A percentile compares a stretch with the other conserved stretches of the same genome.
phyloP scores from a whole-genome alignment of 2,888 invertebrate genomes.

The Druceiella hillmani region DNA sequence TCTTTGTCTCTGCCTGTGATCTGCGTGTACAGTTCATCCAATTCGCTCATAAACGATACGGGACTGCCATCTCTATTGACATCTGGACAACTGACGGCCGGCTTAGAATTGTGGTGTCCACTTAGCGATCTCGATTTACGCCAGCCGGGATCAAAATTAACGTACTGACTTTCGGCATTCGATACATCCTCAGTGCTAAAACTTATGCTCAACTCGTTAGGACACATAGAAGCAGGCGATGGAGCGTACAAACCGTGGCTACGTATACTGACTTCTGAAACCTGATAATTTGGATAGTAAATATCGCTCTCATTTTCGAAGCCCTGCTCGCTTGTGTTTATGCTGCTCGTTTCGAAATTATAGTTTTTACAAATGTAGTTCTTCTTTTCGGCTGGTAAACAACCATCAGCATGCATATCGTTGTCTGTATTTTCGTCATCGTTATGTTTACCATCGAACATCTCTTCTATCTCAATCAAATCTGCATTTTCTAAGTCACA shows the following conservation, averaged over 20 bases:
- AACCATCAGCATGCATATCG: neutral
- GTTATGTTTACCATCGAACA: slow-evolving; percentile 32
- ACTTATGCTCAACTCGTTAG: slow-evolving; percentile 38
- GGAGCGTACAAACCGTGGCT: slow-evolving; percentile 60
- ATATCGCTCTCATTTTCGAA: slow-evolving; percentile 58
- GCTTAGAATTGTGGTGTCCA: slow-evolving; percentile 41
- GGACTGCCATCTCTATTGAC: slow-evolving; percentile 41
- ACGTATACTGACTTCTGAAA: slow-evolving; percentile 59
- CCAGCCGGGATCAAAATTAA: slow-evolving; percentile 54
- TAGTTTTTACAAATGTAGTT: slow-evolving; percentile 41
- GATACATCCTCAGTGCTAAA: slow-evolving; percentile 49
- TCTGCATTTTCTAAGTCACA: slow-evolving; percentile 31
- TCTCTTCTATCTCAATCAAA: slow-evolving; percentile 32
- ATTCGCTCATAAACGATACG: slow-evolving; percentile 48
- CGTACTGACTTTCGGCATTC: slow-evolving; percentile 45
- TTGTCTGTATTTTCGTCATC: slow-evolving; percentile 25
- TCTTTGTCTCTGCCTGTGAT: slow-evolving; percentile 50
- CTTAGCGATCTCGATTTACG: slow-evolving; percentile 40
- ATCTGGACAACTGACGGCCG: slow-evolving; percentile 44
- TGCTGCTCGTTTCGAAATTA: slow-evolving; percentile 45
- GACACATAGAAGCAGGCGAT: slow-evolving; percentile 51
- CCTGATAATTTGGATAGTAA: slow-evolving; percentile 55
- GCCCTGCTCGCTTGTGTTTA: slow-evolving; percentile 44
- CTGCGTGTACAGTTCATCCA: slow-evolving; percentile 67
- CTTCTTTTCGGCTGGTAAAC: slow-evolving; percentile 29